These are phyloP conservation scores for Agrochola lychnidis DNA, from an alignment of 2,888 invertebrate species.

Conservation along the genomic window DNA sequence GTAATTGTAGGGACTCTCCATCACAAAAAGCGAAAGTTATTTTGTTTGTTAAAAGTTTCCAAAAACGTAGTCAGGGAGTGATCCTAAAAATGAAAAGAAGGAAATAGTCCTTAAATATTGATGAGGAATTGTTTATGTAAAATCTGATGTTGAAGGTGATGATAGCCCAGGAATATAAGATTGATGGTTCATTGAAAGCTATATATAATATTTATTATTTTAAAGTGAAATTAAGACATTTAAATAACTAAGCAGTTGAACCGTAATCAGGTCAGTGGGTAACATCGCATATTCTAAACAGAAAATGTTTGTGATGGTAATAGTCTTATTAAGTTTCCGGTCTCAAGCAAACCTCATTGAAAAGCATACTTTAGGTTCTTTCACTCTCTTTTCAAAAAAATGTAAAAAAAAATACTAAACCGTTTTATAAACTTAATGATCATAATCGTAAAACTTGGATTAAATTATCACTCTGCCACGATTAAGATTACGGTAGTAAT, in stretches of 20 bases:
- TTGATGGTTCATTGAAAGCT: neutral
- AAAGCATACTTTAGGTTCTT: neutral
- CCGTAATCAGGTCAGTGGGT: neutral
- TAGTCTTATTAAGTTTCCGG: neutral
- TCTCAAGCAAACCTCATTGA: neutral
- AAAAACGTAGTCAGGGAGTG: neutral
- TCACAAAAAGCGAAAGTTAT: neutral
- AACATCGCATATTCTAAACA: neutral
- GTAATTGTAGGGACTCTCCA: neutral
- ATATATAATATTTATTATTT: neutral
- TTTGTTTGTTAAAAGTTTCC: neutral
- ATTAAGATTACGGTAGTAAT: neutral
- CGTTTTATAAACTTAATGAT: neutral
- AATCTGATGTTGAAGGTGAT: neutral
- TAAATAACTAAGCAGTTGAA: neutral
- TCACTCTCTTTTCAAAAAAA: no score
- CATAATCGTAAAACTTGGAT: neutral
- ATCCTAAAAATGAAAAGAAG: neutral
- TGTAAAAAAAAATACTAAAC: no score
- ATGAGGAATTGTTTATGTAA: neutral
- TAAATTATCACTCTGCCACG: neutral
- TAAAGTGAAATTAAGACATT: neutral
- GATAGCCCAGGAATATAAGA: neutral
- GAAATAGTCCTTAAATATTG: neutral
- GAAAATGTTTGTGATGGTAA: neutral